Conservation (phyloP, 2,113 vertebrate species). For the Thalassoma bifasciatum region DNA sequence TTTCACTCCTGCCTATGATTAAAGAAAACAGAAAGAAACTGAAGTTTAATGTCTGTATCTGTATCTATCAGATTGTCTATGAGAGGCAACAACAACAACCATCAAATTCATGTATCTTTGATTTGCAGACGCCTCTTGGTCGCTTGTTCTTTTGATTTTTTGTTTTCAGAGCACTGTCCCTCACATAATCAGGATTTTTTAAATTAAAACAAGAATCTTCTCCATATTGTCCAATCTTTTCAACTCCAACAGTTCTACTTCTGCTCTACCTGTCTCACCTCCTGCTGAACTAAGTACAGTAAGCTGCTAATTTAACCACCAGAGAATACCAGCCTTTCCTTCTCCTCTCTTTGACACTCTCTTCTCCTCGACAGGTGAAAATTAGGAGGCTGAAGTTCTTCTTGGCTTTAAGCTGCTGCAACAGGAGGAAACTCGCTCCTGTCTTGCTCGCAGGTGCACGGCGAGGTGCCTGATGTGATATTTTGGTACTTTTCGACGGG, state of each 20-base stretch:
- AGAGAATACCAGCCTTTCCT: slow-evolving; percentile 7
- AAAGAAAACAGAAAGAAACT: no score
- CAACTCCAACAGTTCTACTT: background rate
- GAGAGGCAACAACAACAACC: no score
- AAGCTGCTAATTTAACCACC: slow-evolving; percentile 40
- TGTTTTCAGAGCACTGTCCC: no score
- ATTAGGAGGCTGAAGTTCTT: slow-evolving; percentile 33
- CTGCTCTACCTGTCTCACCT: background rate
- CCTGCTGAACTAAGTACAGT: background rate
- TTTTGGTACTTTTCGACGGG: slow-evolving; percentile 48
- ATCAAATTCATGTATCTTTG: no score
- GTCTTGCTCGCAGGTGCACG: slow-evolving; percentile 62
- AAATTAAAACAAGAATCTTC: no score
- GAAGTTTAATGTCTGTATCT: no score
- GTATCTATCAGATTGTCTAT: no score
- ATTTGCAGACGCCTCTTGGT: no score
- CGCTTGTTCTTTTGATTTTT: no score
- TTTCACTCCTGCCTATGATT: no score
- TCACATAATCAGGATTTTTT: no score
- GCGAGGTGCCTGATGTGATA: slow-evolving; percentile 53
- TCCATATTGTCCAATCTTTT: background rate
- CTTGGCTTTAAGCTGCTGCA: slow-evolving; percentile 20
- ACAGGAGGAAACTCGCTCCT: slow-evolving; percentile 2
- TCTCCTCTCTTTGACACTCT: slow-evolving; percentile 6
- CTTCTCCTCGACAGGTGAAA: slow-evolving; percentile 50